Evolutionary conservation across 35 echinoderm and acorn worm species (phyloP).

Genomic region (Acanthaster planci): DNA sequence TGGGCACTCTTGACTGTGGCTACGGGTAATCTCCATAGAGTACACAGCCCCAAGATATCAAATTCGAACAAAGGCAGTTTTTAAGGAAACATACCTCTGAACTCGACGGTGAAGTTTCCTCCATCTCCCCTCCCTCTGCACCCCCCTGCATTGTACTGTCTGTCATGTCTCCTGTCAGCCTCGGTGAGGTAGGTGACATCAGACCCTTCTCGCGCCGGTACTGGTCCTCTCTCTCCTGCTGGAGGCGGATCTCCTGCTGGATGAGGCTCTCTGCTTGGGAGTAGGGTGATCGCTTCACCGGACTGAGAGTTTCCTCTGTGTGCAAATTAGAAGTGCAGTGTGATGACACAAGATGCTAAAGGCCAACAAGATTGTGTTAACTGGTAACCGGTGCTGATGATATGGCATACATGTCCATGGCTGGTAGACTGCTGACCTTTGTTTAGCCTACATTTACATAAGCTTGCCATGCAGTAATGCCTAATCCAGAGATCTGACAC

Average conservation of each 20-base stretch:
- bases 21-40: too few species aligned
- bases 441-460: too few species aligned
- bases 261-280: background rate
- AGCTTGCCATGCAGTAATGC: too few species aligned
- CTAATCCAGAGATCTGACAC: too few species aligned
- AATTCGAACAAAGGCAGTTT: background rate
- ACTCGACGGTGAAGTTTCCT: background rate
- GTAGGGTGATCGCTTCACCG: background rate
- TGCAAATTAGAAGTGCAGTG: background rate
- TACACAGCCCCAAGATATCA: too few species aligned
- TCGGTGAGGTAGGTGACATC: background rate
- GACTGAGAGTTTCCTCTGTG: slow-evolving; percentile 13
- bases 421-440: too few species aligned
- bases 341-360: background rate
- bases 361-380: background rate
- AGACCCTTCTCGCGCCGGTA: background rate
- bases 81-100: background rate
- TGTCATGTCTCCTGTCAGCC: background rate
- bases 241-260: background rate
- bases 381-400: too few species aligned
- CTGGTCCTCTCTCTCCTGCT: background rate
- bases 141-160: background rate
- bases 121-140: background rate
- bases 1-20: too few species aligned
- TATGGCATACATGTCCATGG: too few species aligned